Base-by-base conservation (phyloP, 2,888 invertebrate genomes). In the Pachycephus smyrnensis region DNA sequence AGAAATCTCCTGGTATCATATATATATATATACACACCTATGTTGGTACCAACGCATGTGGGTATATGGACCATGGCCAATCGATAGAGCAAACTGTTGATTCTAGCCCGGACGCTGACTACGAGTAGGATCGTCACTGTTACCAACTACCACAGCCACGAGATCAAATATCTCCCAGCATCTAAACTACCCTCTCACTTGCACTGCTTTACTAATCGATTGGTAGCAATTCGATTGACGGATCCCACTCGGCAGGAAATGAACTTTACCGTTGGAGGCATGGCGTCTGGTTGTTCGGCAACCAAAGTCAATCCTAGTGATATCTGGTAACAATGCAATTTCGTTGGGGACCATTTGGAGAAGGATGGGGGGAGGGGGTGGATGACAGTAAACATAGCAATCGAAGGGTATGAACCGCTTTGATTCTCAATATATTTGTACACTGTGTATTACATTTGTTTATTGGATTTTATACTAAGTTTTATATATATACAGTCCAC, bases 1-100 rank as follows among this genome's bases (percentile, higher is more conserved):
- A 23, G 55, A 55, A 55, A 55, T 55, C 23, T 55, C 15, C 9
- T 9, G 23, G 9, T 55, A 23, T 9, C 9, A 55, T 55, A 55
- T 55, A 55, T 55, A 55, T 9, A 23, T 23, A 9, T 23, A 55
- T 23, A 9, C 23, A 23, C 15, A 15, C 0, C 9, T 55, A 55
- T 9, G 9, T 55, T 55, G 55, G 23, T 55, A 55, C 55, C 55
- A 12, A 35, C 55, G 69, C 76, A 75, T 75, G 79, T 73, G 83
- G 83, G 81, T 84, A 80, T 83, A 82, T 83, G 82, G 84, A 80
- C 81, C 85, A 81, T 81, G 79, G 82, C 87, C 87, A 90, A 91
- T 91, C 91, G 91, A 91, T 91, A 90, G 89, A 91, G 91, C 91
- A 91, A 91, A 91, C 91, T 91, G 90, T 91, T 91, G 91, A 91